A percentile compares a stretch with the other conserved stretches of the same genome.
phyloP scores from a whole-genome alignment of 2,797 vertebrate genomes.

The Semaprochilodus insignis region DNA sequence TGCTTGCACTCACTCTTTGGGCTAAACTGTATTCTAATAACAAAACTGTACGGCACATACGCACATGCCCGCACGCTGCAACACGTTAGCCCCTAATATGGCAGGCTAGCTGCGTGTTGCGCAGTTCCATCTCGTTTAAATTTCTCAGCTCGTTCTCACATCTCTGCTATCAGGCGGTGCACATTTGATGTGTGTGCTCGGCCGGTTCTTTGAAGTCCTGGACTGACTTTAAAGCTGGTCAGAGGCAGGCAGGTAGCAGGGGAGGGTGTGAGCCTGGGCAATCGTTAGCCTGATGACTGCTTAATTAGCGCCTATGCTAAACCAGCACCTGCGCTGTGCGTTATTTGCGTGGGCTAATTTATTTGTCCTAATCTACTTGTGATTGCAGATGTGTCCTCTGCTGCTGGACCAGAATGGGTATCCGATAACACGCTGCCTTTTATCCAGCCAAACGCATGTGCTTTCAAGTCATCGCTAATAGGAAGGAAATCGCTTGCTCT shows the following conservation, averaged over 20 bases:
- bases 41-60: no score
- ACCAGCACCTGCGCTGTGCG: conserved; percentile 69
- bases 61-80: conserved; percentile 6
- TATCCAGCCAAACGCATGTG: conserved; percentile 1
- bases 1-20: no score
- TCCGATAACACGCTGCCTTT: conserved; percentile 64
- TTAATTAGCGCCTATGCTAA: conserved; percentile 73
- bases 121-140: conserved; percentile 68
- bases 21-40: no score
- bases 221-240: conserved; percentile 77
- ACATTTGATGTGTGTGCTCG: conserved; percentile 61
- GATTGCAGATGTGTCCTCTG: conserved; percentile 64
- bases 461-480: conserved; percentile 30
- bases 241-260: conserved; percentile 75
- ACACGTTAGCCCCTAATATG: neutral
- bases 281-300: conserved; percentile 64
- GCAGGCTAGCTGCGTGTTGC: conserved; percentile 7
- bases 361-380: conserved; percentile 64
- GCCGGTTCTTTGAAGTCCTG: conserved; percentile 77
- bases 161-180: conserved; percentile 55
- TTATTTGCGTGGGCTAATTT: conserved; percentile 72
- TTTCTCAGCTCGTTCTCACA: conserved; percentile 68
- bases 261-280: conserved; percentile 37
- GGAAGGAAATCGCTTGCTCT: neutral
- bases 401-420: conserved; percentile 60